These are phyloP conservation scores for Linepithema humile DNA, from an alignment of 1,140 invertebrate genomes.

Conservation along the genomic window DNA sequence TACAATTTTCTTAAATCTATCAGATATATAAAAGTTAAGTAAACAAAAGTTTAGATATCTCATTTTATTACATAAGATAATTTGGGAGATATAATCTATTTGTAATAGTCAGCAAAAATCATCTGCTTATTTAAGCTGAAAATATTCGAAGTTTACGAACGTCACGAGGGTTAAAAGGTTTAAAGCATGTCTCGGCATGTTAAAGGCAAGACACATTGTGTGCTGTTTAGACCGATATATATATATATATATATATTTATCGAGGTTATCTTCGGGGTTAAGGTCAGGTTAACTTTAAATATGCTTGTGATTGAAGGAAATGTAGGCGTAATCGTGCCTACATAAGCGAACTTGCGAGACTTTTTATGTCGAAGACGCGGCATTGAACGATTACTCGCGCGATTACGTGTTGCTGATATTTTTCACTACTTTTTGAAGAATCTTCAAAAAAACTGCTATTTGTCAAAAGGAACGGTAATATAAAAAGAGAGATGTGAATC, in stretches of 20 bases:
- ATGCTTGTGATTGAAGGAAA: constrained; percentile 22
- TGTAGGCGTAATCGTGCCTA: background rate
- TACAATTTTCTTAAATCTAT: background rate
- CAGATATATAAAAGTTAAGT: background rate
- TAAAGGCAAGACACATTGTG: background rate
- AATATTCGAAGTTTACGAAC: background rate
- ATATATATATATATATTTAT: background rate
- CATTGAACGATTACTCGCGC: constrained; percentile 21
- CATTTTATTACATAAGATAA: background rate
- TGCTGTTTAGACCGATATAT: constrained; percentile 10
- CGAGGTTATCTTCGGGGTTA: constrained; percentile 47
- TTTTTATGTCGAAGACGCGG: background rate
- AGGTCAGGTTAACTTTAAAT: constrained; percentile 21
- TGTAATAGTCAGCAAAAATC: background rate
- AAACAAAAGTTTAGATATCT: background rate
- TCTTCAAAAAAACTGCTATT: background rate
- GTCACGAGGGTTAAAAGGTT: background rate
- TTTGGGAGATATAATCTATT: background rate
- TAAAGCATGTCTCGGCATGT: no score
- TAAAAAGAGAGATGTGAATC: no score
- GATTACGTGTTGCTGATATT: background rate
- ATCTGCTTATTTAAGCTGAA: background rate
- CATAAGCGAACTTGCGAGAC: background rate
- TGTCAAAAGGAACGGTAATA: background rate
- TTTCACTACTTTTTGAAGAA: background rate